phyloP scores from a whole-genome alignment of 2,113 vertebrate species.

The Phrynosoma platyrhinos region DNA sequence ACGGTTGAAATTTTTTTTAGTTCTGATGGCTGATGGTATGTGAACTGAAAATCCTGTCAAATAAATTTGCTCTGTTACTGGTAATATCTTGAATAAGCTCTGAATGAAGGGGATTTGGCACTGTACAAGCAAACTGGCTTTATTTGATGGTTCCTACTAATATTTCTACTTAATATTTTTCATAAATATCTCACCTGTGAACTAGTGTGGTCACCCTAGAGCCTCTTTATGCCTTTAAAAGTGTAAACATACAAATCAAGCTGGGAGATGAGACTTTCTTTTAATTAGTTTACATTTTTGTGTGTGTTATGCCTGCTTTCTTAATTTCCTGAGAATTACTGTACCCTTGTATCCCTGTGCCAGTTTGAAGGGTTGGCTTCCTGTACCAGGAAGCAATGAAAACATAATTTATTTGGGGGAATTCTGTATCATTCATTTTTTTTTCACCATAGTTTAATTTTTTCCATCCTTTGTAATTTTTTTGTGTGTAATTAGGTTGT shows the following conservation, averaged over 20 bases:
- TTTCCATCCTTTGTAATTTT: conserved; percentile 33
- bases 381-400: neutral
- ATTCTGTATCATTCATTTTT: neutral
- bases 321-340: neutral
- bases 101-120: neutral
- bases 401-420: rapidly evolving
- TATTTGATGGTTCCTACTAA: neutral
- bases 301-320: neutral
- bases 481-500: conserved; percentile 69
- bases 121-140: neutral
- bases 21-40: neutral
- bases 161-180: neutral
- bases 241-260: rapidly evolving
- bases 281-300: neutral
- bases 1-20: neutral
- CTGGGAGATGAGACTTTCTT: neutral
- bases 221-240: neutral
- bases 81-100: neutral
- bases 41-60: neutral
- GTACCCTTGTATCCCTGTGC: rapidly evolving
- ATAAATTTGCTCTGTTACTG: neutral
- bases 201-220: neutral
- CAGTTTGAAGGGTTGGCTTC: neutral
- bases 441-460: conserved; percentile 19
- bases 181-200: neutral